Evolutionary conservation across 92 coral and sea anemone species (phyloP), one percentile per base, ranked within the genome.

Genomic region (Heliopora coerulea): DNA sequence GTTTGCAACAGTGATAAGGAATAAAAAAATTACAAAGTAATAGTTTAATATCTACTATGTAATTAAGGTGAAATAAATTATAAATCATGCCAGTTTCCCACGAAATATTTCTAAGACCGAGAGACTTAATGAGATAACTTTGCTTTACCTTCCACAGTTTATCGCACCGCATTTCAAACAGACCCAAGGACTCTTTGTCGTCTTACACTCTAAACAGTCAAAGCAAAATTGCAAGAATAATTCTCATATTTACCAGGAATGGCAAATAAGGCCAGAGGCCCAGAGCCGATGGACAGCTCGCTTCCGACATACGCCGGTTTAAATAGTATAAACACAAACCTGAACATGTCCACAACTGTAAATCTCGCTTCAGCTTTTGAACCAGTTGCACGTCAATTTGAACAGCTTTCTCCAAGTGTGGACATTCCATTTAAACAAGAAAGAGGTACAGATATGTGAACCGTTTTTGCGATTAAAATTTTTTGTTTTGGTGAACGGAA

Each of bases 161-260:
- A 95, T 82, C 19, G 67, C 64, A 26, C 96, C 96, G 73, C 99
- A 95, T 30, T 88, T 90, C 46, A 95, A 83, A 60, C 99, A 95
- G 17, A 95, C 82, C 99, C 99, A 95, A 9, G 99, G 88, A 72
- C 97, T 95, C 80, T 90, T 95, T 15, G 91, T 73, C 7, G 99
- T 88, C 66, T 92, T 89, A 72, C 99, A 95, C 56, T 80, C 99
- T 95, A 67, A 37, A 65, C 29, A n/a, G 24, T 56, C 59, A 49
- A 81, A 85, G 4, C 7, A 61, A 61, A 25, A 28, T 25, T 67
- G 58, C 59, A 56, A 79, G 63, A 56, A 6, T 56, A 24, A 68
- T 52, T 44, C 58, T 56, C 20, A 68, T 21, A 58, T 46, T 49
- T 29, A 40, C 68, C 83, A 75, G 83, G 83, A 42, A 68, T 30